Conservation (phyloP, 2,113 vertebrate species). For the Serranochromis macrocephalus region DNA sequence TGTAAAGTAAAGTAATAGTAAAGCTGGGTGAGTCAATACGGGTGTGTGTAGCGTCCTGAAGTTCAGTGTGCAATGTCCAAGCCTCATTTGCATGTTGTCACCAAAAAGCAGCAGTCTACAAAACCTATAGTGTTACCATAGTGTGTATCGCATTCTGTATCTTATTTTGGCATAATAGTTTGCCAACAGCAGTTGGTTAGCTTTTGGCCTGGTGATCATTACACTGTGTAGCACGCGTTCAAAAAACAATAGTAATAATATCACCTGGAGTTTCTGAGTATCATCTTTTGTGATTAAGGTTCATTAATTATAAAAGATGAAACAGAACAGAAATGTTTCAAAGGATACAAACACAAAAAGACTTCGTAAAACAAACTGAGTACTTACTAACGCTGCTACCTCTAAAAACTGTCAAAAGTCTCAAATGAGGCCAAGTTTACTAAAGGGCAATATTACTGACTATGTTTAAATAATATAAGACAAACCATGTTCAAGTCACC, state of each 20-base stretch:
- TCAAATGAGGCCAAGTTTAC: neutral
- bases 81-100: neutral
- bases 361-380: neutral
- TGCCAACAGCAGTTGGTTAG: neutral
- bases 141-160: neutral
- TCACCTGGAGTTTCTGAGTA: neutral
- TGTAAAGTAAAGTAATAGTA: neutral
- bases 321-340: neutral
- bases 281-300: neutral
- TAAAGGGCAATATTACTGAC: rapidly evolving
- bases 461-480: neutral
- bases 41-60: neutral
- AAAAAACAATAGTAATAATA: neutral
- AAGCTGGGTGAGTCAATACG: neutral
- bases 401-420: neutral
- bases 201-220: neutral
- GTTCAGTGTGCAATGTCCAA: neutral
- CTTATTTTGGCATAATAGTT: neutral
- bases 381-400: neutral
- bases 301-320: neutral
- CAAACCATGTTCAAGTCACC: neutral
- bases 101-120: neutral
- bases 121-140: neutral
- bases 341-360: neutral
- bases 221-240: neutral